phyloP scores from a whole-genome alignment of 2,888 invertebrate genomes.

The Ecdyonurus torrentis region DNA sequence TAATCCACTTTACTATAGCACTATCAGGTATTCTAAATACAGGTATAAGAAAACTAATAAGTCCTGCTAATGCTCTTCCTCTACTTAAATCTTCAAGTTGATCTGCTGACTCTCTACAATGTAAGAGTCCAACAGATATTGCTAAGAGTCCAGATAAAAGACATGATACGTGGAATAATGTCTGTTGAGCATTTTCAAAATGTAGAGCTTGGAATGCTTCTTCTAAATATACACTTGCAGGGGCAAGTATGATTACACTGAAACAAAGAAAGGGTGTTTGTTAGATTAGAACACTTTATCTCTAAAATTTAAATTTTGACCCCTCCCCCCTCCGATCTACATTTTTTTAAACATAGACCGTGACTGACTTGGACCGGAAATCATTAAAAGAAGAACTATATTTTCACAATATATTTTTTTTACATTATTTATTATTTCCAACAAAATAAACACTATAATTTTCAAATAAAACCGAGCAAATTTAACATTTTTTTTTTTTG shows the following conservation, averaged over 20 bases:
- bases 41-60: neutral
- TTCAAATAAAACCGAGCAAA: too few species aligned
- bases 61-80: neutral
- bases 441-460: too few species aligned
- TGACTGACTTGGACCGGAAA: too few species aligned
- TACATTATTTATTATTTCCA: too few species aligned
- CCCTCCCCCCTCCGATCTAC: too few species aligned
- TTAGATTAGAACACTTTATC: too few species aligned
- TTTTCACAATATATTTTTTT: too few species aligned
- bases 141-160: conserved; percentile 15
- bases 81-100: neutral
- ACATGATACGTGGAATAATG: conserved; percentile 18
- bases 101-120: neutral
- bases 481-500: too few species aligned
- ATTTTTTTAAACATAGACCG: too few species aligned
- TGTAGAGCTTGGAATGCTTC: conserved; percentile 19
- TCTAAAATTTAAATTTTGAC: too few species aligned
- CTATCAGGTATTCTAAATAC: neutral
- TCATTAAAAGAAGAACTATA: too few species aligned
- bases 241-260: conserved; percentile 18
- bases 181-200: conserved; percentile 17
- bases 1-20: neutral
- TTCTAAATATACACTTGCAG: conserved; percentile 19
- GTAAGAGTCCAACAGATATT: neutral
- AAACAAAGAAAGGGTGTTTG: neutral